These are phyloP conservation scores for Idris sp. DNA, from an alignment of 1,140 invertebrate species.

Conservation along the genomic window DNA sequence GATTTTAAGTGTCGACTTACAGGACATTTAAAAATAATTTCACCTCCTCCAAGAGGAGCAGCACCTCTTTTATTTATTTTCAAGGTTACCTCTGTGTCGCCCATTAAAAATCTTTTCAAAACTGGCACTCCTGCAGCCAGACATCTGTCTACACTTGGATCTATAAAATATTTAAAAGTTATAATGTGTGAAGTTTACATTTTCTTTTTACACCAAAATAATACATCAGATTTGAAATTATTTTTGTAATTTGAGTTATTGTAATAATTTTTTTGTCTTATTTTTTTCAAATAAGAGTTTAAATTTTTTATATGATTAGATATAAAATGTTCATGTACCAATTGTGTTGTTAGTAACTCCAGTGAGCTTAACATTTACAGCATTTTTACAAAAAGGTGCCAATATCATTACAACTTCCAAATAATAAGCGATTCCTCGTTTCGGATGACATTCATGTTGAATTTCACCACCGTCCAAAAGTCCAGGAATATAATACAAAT, in stretches of 20 bases:
- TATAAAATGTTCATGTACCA: slow-evolving; percentile 62
- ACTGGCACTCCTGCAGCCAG: slow-evolving; percentile 88
- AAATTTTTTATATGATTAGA: no score
- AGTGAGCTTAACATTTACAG: slow-evolving; percentile 87
- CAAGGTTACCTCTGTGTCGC: slow-evolving; percentile 92
- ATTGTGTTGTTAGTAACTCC: slow-evolving; percentile 93
- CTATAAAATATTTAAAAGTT: slow-evolving; percentile 67
- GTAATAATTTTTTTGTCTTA: no score
- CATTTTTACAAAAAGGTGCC: slow-evolving; percentile 96
- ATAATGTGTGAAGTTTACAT: background rate
- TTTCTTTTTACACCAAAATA: no score
- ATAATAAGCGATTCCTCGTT: slow-evolving; percentile 93
- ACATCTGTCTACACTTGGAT: slow-evolving; percentile 91
- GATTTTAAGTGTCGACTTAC: slow-evolving; percentile 83
- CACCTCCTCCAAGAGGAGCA: slow-evolving; percentile 92
- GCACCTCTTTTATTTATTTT: slow-evolving; percentile 91
- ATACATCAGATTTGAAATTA: no score
- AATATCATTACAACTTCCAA: slow-evolving; percentile 92
- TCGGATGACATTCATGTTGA: slow-evolving; percentile 90
- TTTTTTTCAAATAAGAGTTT: no score
- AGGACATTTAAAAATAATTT: slow-evolving; percentile 93
- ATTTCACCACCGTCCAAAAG: slow-evolving; percentile 91
- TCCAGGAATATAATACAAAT: slow-evolving; percentile 92
- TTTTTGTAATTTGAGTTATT: no score
- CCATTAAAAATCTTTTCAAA: slow-evolving; percentile 89